A percentile compares a stretch with the other conserved stretches of the same genome.
These are phyloP conservation scores for Bradypodion pumilum DNA, from an alignment of 2,797 vertebrate species.

Conservation along the genomic window DNA sequence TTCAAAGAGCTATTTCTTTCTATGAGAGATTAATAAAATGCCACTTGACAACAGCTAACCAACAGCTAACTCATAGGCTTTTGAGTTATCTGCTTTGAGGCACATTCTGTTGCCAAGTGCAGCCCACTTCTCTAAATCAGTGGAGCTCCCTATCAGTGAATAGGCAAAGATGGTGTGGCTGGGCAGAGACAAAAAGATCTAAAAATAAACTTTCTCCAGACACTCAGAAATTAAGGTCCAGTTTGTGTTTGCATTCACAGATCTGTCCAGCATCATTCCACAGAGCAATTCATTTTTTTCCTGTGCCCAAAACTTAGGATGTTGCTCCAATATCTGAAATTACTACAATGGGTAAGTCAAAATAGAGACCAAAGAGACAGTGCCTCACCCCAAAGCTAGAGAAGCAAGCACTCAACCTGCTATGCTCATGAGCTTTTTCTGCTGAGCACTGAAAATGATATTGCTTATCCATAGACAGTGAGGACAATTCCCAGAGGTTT, in stretches of 20 bases:
- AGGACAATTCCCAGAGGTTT: neutral
- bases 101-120: too few species aligned
- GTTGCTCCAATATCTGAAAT: neutral
- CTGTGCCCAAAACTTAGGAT: neutral
- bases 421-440: too few species aligned
- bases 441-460: too few species aligned
- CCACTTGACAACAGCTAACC: constrained; percentile 55
- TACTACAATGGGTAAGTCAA: neutral
- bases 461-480: too few species aligned
- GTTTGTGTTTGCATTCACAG: too few species aligned
- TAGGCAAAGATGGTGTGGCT: too few species aligned
- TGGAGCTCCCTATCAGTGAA: too few species aligned
- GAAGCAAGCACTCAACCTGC: too few species aligned
- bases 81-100: neutral
- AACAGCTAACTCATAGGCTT: constrained; percentile 38
- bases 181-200: too few species aligned
- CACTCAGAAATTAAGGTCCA: neutral
- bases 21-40: constrained; percentile 65
- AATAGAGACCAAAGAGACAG: neutral
- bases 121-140: too few species aligned
- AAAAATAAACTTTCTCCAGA: neutral
- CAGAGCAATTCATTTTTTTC: neutral
- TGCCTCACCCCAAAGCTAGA: too few species aligned
- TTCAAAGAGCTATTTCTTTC: constrained; percentile 62
- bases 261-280: neutral